Percentiles rank a stretch among this genome's conserved stretches.
Evolutionary conservation across 2,888 invertebrate genomes (phyloP).

Genomic region (Myopa tessellatipennis): DNA sequence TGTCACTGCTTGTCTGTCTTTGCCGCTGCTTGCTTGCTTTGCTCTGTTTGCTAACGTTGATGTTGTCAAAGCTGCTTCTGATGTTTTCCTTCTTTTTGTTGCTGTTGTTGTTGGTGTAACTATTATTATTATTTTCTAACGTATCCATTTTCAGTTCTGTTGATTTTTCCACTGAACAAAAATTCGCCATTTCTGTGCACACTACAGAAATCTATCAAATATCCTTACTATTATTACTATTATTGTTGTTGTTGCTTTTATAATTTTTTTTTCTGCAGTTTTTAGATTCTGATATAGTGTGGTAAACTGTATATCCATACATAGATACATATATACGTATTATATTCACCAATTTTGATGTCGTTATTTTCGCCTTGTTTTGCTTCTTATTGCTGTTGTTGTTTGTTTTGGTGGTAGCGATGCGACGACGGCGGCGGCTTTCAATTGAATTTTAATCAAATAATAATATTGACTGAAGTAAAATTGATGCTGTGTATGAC

Average conservation of each 20-base stretch:
- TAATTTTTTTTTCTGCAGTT: constrained; percentile 4
- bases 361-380: not conserved
- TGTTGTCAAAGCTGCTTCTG: constrained; percentile 16
- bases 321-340: no score
- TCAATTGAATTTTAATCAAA: constrained; percentile 8
- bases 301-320: no score
- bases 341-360: no score
- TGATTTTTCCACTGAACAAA: constrained; percentile 16
- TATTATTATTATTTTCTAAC: constrained; percentile 10
- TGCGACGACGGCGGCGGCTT: not conserved
- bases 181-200: constrained; percentile 3
- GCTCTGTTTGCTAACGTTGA: not conserved
- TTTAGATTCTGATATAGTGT: not conserved
- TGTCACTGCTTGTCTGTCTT: no score
- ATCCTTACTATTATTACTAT: not conserved
- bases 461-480: constrained; percentile 11
- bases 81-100: constrained; percentile 33
- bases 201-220: constrained; percentile 5
- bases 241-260: not conserved
- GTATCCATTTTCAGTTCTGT: constrained; percentile 25
- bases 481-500: not conserved
- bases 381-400: not conserved
- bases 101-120: constrained; percentile 30
- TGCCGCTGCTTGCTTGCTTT: no score
- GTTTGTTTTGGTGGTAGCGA: not conserved